phyloP scores from a whole-genome alignment of 2,888 invertebrate genomes.

The Pristionchus fissidentatus region DNA sequence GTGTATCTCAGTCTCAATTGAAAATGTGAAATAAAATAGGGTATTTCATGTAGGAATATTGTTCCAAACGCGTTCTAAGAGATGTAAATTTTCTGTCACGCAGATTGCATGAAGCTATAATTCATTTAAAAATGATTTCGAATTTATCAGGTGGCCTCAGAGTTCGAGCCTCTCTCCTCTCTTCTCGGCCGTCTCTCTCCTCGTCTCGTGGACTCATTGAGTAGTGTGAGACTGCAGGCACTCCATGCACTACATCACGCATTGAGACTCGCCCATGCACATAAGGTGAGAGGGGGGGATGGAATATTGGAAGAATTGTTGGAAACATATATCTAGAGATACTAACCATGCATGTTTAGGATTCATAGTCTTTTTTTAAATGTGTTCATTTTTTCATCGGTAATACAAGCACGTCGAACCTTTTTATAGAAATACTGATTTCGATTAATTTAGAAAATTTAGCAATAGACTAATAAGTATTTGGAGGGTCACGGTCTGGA shows the following conservation, averaged over 20 bases:
- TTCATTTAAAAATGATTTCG: no score
- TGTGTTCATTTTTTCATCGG: neutral
- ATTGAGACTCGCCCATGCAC: constrained; percentile 61
- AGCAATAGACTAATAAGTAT: neutral
- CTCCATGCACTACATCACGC: constrained; percentile 64
- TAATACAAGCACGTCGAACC: no score
- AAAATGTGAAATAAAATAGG: no score
- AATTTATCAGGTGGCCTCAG: constrained; percentile 66
- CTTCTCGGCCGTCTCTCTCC: constrained; percentile 73
- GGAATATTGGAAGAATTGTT: neutral
- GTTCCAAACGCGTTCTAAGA: no score
- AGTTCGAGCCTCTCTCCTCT: constrained; percentile 71
- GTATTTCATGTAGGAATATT: no score
- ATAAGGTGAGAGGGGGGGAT: constrained; percentile 54
- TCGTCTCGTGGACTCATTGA: constrained; percentile 71
- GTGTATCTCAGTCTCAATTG: no score
- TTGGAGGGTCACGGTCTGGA: constrained; percentile 61
- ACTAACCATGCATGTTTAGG: no score
- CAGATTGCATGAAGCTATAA: no score
- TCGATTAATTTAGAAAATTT: no score
- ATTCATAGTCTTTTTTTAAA: neutral
- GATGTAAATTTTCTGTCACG: no score
- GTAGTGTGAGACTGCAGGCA: constrained; percentile 64
- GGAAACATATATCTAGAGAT: no score
- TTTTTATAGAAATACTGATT: no score